Evolutionary conservation across 1,140 invertebrate species (phyloP).

Genomic region (Papilio machaon): DNA sequence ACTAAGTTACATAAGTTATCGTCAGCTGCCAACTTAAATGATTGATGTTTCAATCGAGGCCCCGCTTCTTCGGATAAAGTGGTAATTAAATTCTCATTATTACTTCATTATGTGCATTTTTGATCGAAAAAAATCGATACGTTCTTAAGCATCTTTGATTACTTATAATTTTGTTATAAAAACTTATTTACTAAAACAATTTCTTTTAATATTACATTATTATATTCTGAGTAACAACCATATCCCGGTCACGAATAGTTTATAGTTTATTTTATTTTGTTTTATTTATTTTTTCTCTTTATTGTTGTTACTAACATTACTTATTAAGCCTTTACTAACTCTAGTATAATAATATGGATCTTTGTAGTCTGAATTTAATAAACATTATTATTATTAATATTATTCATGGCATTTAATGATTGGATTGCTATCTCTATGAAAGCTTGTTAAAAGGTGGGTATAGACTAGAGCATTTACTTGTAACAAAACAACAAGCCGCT

Average conservation of each 20-base stretch:
- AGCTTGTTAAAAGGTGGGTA: background rate
- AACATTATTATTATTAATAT: background rate
- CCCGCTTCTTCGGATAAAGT: background rate
- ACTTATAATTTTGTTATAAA: background rate
- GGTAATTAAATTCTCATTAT: slow-evolving; percentile 26
- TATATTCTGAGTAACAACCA: too few relatives aligned
- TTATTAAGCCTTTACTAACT: too few relatives aligned
- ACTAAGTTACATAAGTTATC: slow-evolving; percentile 19
- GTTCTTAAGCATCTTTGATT: background rate
- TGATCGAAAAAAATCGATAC: background rate
- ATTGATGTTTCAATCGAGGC: slow-evolving; percentile 28
- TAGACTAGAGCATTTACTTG: too few relatives aligned
- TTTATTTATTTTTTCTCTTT: too few relatives aligned
- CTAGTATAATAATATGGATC: too few relatives aligned
- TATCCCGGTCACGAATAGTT: too few relatives aligned
- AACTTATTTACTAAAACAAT: too few relatives aligned
- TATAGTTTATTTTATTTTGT: too few relatives aligned
- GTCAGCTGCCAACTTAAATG: slow-evolving; percentile 17
- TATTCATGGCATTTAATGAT: background rate
- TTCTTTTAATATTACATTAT: too few relatives aligned
- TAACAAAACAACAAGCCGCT: too few relatives aligned
- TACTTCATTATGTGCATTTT: slow-evolving; percentile 2
- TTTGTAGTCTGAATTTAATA: too few relatives aligned
- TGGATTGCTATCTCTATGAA: background rate
- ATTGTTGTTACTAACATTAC: too few relatives aligned